These are phyloP conservation scores for Coryphaenoides rupestris DNA, from an alignment of 2,113 vertebrate genomes.

Conservation along the genomic window DNA sequence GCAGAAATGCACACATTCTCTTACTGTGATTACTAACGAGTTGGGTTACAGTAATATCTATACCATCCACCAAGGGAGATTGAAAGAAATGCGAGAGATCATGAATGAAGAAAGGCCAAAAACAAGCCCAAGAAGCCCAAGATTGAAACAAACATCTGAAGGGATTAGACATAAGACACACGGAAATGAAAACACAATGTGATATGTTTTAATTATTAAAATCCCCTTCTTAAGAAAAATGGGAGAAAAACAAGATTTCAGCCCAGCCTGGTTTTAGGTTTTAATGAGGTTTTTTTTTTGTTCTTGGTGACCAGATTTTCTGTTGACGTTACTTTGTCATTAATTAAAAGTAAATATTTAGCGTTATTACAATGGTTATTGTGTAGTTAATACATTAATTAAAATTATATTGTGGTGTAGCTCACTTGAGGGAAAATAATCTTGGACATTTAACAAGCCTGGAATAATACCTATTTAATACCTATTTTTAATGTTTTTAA, in stretches of 20 bases:
- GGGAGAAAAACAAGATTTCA: conserved; percentile 38
- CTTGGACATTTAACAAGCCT: no score
- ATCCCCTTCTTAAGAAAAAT: conserved; percentile 47
- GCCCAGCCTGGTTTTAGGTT: neutral
- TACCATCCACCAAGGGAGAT: conserved; percentile 78
- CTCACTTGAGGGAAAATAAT: no score
- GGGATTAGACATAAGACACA: conserved; percentile 80
- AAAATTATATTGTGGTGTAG: no score
- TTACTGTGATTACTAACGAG: no score
- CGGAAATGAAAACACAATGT: conserved; percentile 73
- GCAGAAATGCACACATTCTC: no score
- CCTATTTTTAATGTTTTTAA: no score
- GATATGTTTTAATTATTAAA: conserved; percentile 69
- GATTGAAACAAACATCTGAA: conserved; percentile 43
- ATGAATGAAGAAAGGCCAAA: conserved; percentile 71
- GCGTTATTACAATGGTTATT: no score
- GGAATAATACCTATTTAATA: no score
- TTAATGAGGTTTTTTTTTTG: no score
- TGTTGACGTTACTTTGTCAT: neutral
- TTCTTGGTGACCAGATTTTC: neutral
- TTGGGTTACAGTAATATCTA: no score
- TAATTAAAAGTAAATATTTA: neutral
- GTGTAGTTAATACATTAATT: no score
- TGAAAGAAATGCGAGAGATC: conserved; percentile 74
- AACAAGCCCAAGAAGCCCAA: conserved; percentile 77